phyloP scores from a whole-genome alignment of 2,113 vertebrate species.

The Falcunculus frontatus region DNA sequence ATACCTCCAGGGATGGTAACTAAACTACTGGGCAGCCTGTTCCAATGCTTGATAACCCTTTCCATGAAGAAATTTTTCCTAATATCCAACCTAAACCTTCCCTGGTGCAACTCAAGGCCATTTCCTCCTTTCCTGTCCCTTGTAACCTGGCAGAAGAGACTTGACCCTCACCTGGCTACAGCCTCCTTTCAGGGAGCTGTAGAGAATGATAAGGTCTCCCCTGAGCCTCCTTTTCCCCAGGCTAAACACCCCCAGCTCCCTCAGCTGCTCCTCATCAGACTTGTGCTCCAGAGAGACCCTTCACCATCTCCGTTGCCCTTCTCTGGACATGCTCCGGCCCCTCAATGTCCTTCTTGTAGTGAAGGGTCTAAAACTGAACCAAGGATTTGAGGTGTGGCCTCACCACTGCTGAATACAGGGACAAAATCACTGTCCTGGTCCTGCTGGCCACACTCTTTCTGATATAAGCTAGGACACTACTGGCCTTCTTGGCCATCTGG shows the following conservation, averaged over 20 bases:
- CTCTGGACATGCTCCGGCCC: accelerated
- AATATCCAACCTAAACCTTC: background rate
- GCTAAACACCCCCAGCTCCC: background rate
- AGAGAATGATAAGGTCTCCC: background rate
- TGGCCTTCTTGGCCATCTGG: background rate
- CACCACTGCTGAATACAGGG: background rate
- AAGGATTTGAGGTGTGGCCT: background rate
- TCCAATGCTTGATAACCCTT: background rate
- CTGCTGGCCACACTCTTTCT: background rate
- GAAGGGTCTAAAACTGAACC: background rate
- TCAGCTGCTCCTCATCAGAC: background rate
- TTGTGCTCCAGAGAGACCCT: background rate
- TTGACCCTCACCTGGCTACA: accelerated
- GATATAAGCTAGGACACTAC: accelerated
- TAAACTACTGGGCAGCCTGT: background rate
- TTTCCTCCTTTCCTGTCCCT: background rate
- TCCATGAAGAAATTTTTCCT: background rate
- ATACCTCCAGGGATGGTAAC: background rate
- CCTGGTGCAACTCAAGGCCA: background rate
- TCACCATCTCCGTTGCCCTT: accelerated
- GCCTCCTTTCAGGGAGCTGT: background rate
- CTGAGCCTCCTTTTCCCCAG: background rate
- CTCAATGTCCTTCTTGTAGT: background rate
- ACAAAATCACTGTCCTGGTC: accelerated
- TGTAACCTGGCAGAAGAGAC: background rate